Base-by-base conservation (phyloP, 2,888 invertebrate species). In the Sphaeridia pumilis region DNA sequence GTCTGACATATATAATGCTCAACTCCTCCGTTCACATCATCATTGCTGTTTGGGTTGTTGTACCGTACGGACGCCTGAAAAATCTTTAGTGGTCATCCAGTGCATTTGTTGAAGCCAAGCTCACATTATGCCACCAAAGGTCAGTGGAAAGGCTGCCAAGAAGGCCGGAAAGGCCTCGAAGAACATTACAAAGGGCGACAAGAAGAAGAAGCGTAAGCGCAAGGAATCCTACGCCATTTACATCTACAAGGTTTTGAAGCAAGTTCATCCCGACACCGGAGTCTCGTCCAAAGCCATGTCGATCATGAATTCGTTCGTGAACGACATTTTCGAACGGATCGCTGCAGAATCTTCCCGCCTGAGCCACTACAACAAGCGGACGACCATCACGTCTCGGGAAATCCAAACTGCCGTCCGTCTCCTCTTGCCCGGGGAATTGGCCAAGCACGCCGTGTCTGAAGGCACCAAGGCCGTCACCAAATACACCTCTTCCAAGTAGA, bases 281-380 rank as follows among this genome's bases (percentile, higher is more conserved):
- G 78, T 84, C 48, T 80, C 82, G 1, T 76, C 75, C 24, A 81
- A 82, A 63, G 79, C 82, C 0, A 83, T 83, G 79, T 69, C 75
- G 62, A 82, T 84, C 68, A 74, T 74, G 73, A 74, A 72, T 65
- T 71, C 70, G 49, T 74, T 75, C 66, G 74, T 74, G 55, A 73
- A 74, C 61, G 74, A 74, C 65, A 70, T 75, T 56, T 75, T 75
- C 65, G 73, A 74, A 61, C 67, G 73, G 43, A 74, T 74, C 56
- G 73, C 73, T 22, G 67, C 69, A 26, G 69, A 70, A 47, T 62
- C 69, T 5, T 68, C 69, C 27, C 68, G 69, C 42, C 61, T 74
- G 52, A 71, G 70, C 36, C 71, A 72, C 57, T 73, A 71, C 70
- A 74, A 73, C 69, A 73, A 73, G 66, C 60, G 70, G 38, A 68